Evolutionary conservation across 1,140 invertebrate species (phyloP), one percentile per base, ranked within the genome.

Genomic region (Drosophila subobscura): DNA sequence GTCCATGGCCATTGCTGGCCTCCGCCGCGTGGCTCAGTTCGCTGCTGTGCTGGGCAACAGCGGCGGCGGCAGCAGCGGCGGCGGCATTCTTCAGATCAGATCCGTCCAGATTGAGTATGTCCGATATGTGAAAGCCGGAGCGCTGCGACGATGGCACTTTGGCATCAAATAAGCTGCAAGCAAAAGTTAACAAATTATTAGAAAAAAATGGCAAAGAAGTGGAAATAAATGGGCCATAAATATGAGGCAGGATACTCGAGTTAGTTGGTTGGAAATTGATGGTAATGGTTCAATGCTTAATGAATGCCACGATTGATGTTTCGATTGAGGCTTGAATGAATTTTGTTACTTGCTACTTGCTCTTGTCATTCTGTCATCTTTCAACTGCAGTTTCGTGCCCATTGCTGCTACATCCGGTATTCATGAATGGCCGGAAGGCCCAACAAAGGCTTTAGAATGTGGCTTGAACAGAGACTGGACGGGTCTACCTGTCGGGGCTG

Each of bases 71-170:
- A 4, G 33, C 33, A 1, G 51, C 74, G 1, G 81, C 89, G 2
- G 81, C 80, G n/a, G 80, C 81, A 25, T 84, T 89, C 63, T 91
- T 91, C 29, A 91, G 57, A 22, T 91, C 90, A 1, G 90, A 75
- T n/a, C 85, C 93, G 63, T 94, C 94, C 59, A 96, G 89, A 23
- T 95, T 95, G 45, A 96, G 90, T 73, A 96, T 96, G 80, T 96
- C 95, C 53, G 94, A 95, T 76, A 96, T 96, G 81, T 96, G 95
- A 78, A 96, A 96, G 37, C 95, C 94, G 0, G 94, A 94, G 41
- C 95, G 91, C 70, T 94, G 93, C 25, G 90, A 91, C 3, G 90
- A 88, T 6, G 90, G 90, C 29, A 91, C 81, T 67, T 91, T 91
- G 20, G 90, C 73, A 74, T 91, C 90, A 45, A 91, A 91, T 41